Conservation (phyloP, 2,113 vertebrate genomes). For the Pampusana beccarii region DNA sequence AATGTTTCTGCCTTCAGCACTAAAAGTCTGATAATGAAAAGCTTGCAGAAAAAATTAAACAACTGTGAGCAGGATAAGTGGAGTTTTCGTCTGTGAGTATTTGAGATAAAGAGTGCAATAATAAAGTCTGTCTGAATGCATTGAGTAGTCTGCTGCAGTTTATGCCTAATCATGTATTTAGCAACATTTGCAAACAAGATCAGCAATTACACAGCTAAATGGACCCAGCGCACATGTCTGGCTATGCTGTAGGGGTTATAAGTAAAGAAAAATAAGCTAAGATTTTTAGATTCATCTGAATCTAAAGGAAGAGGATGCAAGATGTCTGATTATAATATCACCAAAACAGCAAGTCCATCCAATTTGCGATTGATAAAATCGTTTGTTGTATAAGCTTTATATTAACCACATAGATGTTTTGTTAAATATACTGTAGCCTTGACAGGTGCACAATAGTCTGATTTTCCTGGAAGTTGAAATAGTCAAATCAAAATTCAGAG, state of each 20-base stretch:
- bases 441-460: accelerated
- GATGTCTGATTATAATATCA: background rate
- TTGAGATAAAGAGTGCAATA: conserved; percentile 14
- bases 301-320: background rate
- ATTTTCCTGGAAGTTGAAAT: background rate
- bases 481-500: background rate
- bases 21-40: background rate
- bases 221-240: background rate
- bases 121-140: conserved; percentile 11
- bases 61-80: background rate
- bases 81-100: background rate
- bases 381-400: background rate
- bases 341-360: background rate
- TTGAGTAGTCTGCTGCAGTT: background rate
- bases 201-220: conserved; percentile 20
- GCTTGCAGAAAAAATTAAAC: background rate
- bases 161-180: conserved; percentile 42
- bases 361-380: background rate
- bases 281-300: background rate
- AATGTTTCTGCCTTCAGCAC: background rate
- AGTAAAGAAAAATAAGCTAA: background rate
- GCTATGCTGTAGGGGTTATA: background rate
- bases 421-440: background rate
- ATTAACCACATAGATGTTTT: background rate
- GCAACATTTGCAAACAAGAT: conserved; percentile 30